Evolutionary conservation across 2,888 invertebrate species (phyloP).

Genomic region (Acleris literana): DNA sequence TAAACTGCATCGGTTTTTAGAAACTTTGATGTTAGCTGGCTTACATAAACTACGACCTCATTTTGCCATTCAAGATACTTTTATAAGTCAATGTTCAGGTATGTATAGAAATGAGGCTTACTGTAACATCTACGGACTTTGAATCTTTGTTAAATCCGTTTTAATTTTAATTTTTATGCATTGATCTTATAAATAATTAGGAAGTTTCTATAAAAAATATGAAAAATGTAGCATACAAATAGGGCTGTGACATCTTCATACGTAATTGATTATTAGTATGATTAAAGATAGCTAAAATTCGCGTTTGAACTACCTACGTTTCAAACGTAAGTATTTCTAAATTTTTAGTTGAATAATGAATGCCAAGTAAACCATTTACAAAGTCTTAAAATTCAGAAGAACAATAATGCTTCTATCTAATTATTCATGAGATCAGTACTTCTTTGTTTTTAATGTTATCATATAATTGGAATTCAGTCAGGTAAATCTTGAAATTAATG

Average conservation of each 20-base stretch:
- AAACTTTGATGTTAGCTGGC: conserved; percentile 54
- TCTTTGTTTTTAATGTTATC: too few relatives aligned
- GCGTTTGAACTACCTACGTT: background rate
- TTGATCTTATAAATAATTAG: conserved; percentile 40
- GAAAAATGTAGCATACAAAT: too few relatives aligned
- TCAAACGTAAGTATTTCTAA: too few relatives aligned
- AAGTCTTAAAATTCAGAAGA: too few relatives aligned
- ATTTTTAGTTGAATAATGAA: too few relatives aligned
- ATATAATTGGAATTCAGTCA: too few relatives aligned
- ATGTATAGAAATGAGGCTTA: conserved; percentile 56
- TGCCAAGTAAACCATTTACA: too few relatives aligned
- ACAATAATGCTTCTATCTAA: too few relatives aligned
- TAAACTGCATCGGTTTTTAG: conserved; percentile 63
- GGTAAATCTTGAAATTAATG: too few relatives aligned
- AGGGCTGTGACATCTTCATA: too few relatives aligned
- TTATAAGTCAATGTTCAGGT: conserved; percentile 60
- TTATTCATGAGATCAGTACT: too few relatives aligned
- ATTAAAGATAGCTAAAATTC: conserved; percentile 7
- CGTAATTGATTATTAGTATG: background rate
- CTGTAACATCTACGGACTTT: conserved; percentile 67
- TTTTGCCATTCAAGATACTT: conserved; percentile 59
- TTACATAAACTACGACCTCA: conserved; percentile 59
- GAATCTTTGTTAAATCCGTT: conserved; percentile 43
- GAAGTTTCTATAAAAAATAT: too few relatives aligned
- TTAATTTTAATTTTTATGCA: conserved; percentile 45